Base-by-base conservation (phyloP, 2,888 invertebrate genomes). In the Meliscaeva auricollis region DNA sequence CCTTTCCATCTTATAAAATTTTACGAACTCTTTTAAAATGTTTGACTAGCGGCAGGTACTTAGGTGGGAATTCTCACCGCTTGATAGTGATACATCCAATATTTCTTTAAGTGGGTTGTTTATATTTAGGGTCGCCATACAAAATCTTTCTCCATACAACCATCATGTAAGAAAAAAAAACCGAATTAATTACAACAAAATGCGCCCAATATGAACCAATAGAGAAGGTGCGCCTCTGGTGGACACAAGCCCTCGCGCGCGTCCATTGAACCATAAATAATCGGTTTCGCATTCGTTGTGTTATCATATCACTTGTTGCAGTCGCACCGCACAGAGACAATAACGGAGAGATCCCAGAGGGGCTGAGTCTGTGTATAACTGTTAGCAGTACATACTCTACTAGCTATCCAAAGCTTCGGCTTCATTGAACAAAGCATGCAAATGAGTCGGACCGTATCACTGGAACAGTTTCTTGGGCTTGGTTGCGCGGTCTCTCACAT, bases 241-340 rank as follows among this genome's bases (percentile, higher is more conserved):
- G 50, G 20, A 11, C n/a, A 32, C 30, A 72, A 83, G 48, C 69
- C 48, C 72, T 35, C 46, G 22, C 44, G 7, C 52, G 4, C 72
- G 85, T 85, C 73, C 85, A 73, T 81, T 85, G 85, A 85, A 85
- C 85, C 50, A 76, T 81, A 73, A 81, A 81, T 77, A 70, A 75
- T 76, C 75, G 41, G 72, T 46, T n/a, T 44, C 9, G 17, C 35
- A 44, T 50, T 38, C n/a, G 22, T 60, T 32, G 4, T 78, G 58
- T 77, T 85, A 81, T 81, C 85, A 77, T 81, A 81, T 81, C 85
- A 85, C 81, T 85, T 85, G 85, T 85, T 81, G 81, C 69, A 64
- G 58, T 58, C 52, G 7, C 30, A 35, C 20, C 17, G 5, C 15
- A 6, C 22, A 44, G 3, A 26, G 13, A 48, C 52, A 22, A 38